phyloP scores from a whole-genome alignment of 64 coral and sea anemone species.

The Catalaphyllia jardinei region DNA sequence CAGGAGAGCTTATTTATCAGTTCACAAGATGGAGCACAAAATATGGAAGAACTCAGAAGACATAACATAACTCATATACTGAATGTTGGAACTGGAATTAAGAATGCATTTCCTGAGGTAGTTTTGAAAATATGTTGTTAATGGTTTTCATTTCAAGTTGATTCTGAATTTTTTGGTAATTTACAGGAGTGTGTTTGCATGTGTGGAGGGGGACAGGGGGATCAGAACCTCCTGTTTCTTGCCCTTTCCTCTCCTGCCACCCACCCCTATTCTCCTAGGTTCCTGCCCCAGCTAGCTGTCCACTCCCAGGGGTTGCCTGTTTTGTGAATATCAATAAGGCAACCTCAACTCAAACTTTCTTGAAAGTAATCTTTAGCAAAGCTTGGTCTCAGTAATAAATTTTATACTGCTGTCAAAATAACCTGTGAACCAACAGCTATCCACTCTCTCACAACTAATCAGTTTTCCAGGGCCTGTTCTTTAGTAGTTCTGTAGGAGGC shows the following conservation, averaged over 20 bases:
- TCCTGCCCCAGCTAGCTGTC: background rate
- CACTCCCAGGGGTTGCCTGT: background rate
- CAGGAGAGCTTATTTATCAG: conserved; percentile 73
- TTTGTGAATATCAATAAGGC: background rate
- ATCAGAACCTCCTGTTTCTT: no score
- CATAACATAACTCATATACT: conserved; percentile 89
- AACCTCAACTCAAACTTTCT: background rate
- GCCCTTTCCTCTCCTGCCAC: background rate
- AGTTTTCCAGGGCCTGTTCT: no score
- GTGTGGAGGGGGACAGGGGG: no score
- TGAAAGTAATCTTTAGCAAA: no score
- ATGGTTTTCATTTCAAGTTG: background rate
- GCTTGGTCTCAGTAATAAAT: no score
- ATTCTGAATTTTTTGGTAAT: no score
- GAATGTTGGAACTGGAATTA: conserved; percentile 87
- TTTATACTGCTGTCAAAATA: no score
- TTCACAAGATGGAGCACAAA: conserved; percentile 90
- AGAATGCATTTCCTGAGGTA: conserved; percentile 87
- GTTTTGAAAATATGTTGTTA: background rate
- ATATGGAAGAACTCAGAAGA: conserved; percentile 65
- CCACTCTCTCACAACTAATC: no score
- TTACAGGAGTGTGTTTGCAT: no score
- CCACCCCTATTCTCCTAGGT: background rate
- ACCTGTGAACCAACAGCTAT: no score
- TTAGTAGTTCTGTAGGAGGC: no score